Conservation (phyloP, 2,113 vertebrate species). For the Macrotus californicus region DNA sequence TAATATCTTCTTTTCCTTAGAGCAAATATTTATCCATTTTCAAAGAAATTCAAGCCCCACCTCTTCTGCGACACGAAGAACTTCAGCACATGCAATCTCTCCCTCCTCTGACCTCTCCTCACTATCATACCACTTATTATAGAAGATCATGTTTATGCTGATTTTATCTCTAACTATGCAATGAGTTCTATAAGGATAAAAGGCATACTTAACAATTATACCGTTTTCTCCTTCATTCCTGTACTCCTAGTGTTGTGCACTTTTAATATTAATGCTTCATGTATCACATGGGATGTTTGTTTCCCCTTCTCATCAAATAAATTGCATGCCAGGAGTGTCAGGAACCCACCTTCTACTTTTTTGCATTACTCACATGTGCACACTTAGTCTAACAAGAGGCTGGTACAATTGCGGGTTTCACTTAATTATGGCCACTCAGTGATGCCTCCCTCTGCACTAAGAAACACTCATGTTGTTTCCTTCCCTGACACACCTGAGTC, state of each 20-base stretch:
- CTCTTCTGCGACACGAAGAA: not conserved
- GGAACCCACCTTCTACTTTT: not conserved
- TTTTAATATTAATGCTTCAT: not conserved
- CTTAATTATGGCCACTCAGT: not conserved
- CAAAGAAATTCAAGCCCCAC: not conserved
- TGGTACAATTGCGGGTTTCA: not conserved
- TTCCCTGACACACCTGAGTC: not conserved
- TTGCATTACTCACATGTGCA: not conserved
- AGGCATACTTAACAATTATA: not conserved
- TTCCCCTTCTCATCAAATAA: not conserved
- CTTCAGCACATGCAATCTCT: not conserved
- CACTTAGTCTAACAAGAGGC: not conserved
- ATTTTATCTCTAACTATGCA: not conserved
- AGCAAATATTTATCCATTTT: not conserved
- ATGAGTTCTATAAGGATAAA: not conserved
- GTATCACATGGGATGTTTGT: not conserved
- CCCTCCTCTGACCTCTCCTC: not conserved
- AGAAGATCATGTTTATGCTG: not conserved
- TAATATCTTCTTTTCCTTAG: not conserved
- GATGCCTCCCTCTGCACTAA: not conserved
- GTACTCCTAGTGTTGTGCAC: not conserved
- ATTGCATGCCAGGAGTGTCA: not conserved
- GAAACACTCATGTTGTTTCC: not conserved
- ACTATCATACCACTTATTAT: not conserved
- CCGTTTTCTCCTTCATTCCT: not conserved